Conservation (phyloP, 2,888 invertebrate genomes). For the Sepioteuthis lessoniana region DNA sequence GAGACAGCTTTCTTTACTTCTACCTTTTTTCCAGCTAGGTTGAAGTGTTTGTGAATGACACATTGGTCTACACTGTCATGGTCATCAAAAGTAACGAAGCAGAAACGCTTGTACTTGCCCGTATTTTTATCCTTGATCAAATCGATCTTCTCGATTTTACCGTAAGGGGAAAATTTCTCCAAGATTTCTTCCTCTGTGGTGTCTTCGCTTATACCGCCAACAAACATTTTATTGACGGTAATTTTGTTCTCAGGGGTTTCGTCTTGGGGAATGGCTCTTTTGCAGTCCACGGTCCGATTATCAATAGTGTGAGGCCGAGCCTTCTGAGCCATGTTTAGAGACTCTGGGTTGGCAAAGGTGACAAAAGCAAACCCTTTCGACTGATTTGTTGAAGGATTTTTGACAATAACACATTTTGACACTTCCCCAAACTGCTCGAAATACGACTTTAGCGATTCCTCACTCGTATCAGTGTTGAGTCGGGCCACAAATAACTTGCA, state of each 20-base stretch:
- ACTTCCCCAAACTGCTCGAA: slow-evolving; percentile 35
- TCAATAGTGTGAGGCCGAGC: slow-evolving; percentile 90
- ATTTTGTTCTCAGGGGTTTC: slow-evolving; percentile 77
- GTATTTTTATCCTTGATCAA: slow-evolving; percentile 93
- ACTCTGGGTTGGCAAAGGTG: slow-evolving; percentile 91
- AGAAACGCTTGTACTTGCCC: slow-evolving; percentile 94
- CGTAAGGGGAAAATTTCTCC: slow-evolving; percentile 79
- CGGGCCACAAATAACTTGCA: slow-evolving; percentile 40
- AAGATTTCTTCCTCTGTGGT: slow-evolving; percentile 88
- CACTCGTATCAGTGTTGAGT: slow-evolving; percentile 4
- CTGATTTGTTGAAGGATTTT: slow-evolving; percentile 46
- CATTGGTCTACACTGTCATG: slow-evolving; percentile 85
- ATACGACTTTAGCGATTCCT: background rate
- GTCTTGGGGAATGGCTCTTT: slow-evolving; percentile 75
- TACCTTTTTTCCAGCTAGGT: slow-evolving; percentile 25
- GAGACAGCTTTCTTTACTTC: slow-evolving; percentile 45
- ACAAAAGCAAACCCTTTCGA: slow-evolving; percentile 98
- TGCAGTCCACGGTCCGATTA: slow-evolving; percentile 94
- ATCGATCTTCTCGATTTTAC: slow-evolving; percentile 86
- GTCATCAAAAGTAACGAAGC: slow-evolving; percentile 95
- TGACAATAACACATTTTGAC: slow-evolving; percentile 37
- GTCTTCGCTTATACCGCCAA: slow-evolving; percentile 92
- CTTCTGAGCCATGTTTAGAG: slow-evolving; percentile 94
- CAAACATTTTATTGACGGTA: slow-evolving; percentile 93
- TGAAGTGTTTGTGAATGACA: slow-evolving; percentile 39